These are phyloP conservation scores for Nomada ruficornis DNA, from an alignment of 2,888 invertebrate species.

Conservation along the genomic window DNA sequence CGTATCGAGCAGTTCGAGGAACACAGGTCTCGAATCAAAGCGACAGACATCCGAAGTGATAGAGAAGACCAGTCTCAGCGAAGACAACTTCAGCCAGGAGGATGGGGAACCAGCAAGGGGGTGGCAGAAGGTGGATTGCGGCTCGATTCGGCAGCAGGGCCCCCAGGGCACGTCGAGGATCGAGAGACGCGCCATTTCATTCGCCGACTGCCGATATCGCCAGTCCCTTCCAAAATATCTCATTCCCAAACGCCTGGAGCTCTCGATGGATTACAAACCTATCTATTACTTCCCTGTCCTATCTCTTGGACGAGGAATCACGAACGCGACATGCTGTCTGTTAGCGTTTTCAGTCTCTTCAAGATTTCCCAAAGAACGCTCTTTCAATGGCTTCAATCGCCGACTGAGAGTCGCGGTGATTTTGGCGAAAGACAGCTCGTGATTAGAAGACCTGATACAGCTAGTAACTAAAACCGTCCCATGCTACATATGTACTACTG, in stretches of 20 bases:
- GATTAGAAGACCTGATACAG: conserved; percentile 8
- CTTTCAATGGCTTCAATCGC: conserved; percentile 32
- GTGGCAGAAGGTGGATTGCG: conserved; percentile 70
- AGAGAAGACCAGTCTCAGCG: conserved; percentile 69
- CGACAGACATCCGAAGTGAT: conserved; percentile 59
- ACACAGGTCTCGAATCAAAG: conserved; percentile 32
- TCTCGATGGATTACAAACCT: conserved; percentile 84
- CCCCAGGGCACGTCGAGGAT: conserved; percentile 81
- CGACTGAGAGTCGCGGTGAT: not conserved
- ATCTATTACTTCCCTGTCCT: conserved; percentile 84
- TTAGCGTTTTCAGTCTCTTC: conserved; percentile 49
- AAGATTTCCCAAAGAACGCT: conserved; percentile 43
- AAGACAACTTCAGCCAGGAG: conserved; percentile 71
- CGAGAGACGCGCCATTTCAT: conserved; percentile 83
- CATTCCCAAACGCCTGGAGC: conserved; percentile 83
- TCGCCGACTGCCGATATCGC: conserved; percentile 84
- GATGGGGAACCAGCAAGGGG: conserved; percentile 37
- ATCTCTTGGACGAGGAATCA: conserved; percentile 54
- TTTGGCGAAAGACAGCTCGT: not conserved
- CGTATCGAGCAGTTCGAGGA: conserved; percentile 6
- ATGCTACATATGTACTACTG: too few relatives aligned
- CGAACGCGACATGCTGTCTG: conserved; percentile 69
- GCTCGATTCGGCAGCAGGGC: conserved; percentile 81
- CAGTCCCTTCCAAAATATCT: conserved; percentile 83
- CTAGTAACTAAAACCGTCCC: not conserved